Evolutionary conservation across 2,888 invertebrate species (phyloP).

Genomic region (Polydesmus complanatus): DNA sequence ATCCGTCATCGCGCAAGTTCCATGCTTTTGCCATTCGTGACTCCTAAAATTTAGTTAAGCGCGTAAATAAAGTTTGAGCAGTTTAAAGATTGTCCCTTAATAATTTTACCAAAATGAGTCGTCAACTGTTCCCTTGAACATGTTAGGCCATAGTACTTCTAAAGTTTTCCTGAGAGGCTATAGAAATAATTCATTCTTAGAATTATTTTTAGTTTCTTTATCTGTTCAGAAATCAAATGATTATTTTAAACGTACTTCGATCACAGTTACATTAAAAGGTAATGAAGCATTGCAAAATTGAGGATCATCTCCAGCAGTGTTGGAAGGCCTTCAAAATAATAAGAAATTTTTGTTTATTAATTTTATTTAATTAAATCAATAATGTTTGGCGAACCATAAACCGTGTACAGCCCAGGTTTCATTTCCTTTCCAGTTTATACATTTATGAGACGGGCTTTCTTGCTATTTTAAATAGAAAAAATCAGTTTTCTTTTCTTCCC

Average conservation of each 20-base stretch:
- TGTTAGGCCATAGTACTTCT: not conserved
- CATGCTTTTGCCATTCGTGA: not conserved
- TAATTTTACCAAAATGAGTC: not conserved
- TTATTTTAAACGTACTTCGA: not conserved
- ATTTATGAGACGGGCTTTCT: not conserved
- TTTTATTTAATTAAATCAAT: not conserved
- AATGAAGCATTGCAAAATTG: constrained; percentile 50
- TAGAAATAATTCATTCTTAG: not conserved
- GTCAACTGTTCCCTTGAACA: not conserved
- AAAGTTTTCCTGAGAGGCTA: not conserved
- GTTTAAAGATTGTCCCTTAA: not conserved
- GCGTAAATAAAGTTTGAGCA: not conserved
- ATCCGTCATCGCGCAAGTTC: not conserved
- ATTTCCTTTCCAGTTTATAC: not conserved
- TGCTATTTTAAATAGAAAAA: not conserved
- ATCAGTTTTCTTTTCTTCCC: too few relatives aligned
- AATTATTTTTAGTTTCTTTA: not conserved
- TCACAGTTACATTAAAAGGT: not conserved
- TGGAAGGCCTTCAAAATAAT: constrained; percentile 45
- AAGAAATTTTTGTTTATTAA: not conserved
- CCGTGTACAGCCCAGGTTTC: constrained; percentile 63
- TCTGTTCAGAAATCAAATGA: not conserved
- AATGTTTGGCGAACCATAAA: constrained; percentile 40
- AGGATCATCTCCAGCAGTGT: constrained; percentile 50
- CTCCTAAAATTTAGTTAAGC: not conserved